Conservation (phyloP, 2,113 vertebrate genomes). For the Chionodraco myersi region DNA sequence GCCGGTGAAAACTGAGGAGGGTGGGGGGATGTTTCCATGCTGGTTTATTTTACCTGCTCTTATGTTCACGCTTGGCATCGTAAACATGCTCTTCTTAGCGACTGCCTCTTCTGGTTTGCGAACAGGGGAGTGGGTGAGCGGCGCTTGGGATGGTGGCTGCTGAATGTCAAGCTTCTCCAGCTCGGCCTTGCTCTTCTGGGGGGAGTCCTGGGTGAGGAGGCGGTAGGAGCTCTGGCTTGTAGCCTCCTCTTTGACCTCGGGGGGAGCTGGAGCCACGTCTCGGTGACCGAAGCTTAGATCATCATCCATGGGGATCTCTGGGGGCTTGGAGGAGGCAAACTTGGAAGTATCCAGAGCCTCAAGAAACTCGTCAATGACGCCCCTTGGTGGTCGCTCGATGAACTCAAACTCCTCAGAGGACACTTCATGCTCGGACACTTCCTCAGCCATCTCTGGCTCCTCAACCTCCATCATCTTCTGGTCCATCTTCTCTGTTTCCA, state of each 20-base stretch:
- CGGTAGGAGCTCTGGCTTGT: conserved; percentile 71
- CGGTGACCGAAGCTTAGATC: conserved; percentile 66
- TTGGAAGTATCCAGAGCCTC: conserved; percentile 82
- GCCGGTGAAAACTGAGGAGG: conserved; percentile 48
- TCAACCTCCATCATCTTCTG: conserved; percentile 66
- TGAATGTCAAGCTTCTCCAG: conserved; percentile 73
- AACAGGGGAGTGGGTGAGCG: conserved; percentile 46
- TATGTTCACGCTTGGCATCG: conserved; percentile 74
- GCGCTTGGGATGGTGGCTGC: conserved; percentile 52
- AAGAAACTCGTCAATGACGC: conserved; percentile 83
- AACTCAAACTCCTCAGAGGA: conserved; percentile 87
- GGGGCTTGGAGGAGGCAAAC: conserved; percentile 70
- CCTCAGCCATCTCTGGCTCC: conserved; percentile 76
- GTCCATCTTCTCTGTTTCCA: conserved; percentile 71
- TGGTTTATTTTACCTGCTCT: conserved; percentile 80
- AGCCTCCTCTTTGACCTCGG: conserved; percentile 45
- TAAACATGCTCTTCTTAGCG: conserved; percentile 63
- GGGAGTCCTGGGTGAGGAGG: conserved; percentile 72
- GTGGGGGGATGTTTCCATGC: conserved; percentile 62
- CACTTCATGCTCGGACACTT: conserved; percentile 82
- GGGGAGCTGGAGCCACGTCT: conserved; percentile 27
- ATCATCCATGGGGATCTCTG: conserved; percentile 76
- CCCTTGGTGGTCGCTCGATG: conserved; percentile 81
- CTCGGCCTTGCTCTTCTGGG: conserved; percentile 78
- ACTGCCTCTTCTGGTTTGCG: conserved; percentile 55